Base-by-base conservation (phyloP, 2,797 vertebrate species). In the Falco columbarius region DNA sequence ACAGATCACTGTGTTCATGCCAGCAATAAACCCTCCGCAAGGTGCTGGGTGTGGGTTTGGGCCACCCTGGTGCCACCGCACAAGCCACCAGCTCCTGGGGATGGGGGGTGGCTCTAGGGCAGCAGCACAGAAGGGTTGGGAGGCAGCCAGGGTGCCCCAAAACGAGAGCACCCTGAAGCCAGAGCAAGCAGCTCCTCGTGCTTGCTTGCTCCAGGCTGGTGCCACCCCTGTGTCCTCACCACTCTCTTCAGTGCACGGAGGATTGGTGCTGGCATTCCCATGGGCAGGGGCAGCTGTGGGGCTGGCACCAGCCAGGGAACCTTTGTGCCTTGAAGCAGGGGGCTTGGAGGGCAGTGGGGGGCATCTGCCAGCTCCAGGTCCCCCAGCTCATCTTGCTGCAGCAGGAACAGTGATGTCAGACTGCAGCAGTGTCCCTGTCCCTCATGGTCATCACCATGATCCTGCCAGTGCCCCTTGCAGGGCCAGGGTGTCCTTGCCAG, bases 281-380 rank as follows among this genome's bases (percentile, higher is more conserved):
- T 44, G 51, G 70, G 72, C 18, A 30, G 61, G 24, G 42, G 51
- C 4, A 6, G 46, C 72, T 3, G 1, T 11, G 24, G 75, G 61
- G 52, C 92, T 81, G 76, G 68, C 49, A 62, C 32, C 8, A 21
- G 16, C 81, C 7, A 4, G 83, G 71, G 58, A 95, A 90, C 88
- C 82, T 94, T 95, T 81, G 96, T 97, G 96, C 96, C 96, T 97
- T 97, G 95, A 73, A 95, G 85, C 66, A 34, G 38, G 38, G 89
- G 75, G 30, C 52, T 90, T 2, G 1, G 65, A 56, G 65, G 34
- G 72, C 71, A 29, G 55, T 85, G 42, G 42, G 66, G 61, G n/a
- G 3, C n/a, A 24, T 86, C 67, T 74, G 76, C 80, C 75, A 71
- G 32, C 82, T 85, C 88, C 0, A 0, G 9, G 46, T 36, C 58